Conservation (phyloP, 2,888 invertebrate species). For the Disparrhopalites patrizii region DNA sequence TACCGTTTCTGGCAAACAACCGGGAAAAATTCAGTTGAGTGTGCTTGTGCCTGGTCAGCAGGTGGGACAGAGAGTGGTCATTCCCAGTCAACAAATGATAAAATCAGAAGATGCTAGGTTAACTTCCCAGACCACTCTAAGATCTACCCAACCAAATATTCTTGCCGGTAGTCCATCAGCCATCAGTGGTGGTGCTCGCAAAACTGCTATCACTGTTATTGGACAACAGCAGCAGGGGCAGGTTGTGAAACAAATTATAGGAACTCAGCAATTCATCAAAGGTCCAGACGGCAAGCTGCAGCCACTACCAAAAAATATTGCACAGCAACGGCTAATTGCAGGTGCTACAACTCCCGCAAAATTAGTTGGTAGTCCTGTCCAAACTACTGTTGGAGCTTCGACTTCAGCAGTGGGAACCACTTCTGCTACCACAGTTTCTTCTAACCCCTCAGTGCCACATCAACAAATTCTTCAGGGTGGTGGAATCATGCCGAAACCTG, state of each 20-base stretch:
- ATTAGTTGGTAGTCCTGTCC: too few species aligned
- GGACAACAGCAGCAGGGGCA: too few species aligned
- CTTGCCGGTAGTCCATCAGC: neutral
- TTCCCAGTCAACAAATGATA: constrained; percentile 14
- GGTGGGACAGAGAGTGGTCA: constrained; percentile 17
- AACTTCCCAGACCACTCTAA: too few species aligned
- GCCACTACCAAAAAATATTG: constrained; percentile 58
- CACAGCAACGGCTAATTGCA: too few species aligned
- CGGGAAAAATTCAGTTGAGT: constrained; percentile 86
- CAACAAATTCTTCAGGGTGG: too few species aligned
- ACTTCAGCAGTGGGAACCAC: neutral
- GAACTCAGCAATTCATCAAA: constrained; percentile 79
- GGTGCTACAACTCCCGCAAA: too few species aligned
- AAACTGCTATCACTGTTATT: neutral
- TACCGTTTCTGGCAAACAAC: constrained; percentile 51
- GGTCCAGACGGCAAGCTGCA: constrained; percentile 91
- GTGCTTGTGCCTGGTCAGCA: constrained; percentile 74
- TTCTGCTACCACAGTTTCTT: neutral
- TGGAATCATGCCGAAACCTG: too few species aligned
- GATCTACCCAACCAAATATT: neutral
- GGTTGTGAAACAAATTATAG: constrained; percentile 47
- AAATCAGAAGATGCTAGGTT: constrained; percentile 2
- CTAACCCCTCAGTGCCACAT: too few species aligned
- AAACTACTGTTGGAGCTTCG: neutral
- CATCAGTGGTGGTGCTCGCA: neutral